Evolutionary conservation across 2,888 invertebrate species (phyloP).

Genomic region (Zygothrica quintamaculata): DNA sequence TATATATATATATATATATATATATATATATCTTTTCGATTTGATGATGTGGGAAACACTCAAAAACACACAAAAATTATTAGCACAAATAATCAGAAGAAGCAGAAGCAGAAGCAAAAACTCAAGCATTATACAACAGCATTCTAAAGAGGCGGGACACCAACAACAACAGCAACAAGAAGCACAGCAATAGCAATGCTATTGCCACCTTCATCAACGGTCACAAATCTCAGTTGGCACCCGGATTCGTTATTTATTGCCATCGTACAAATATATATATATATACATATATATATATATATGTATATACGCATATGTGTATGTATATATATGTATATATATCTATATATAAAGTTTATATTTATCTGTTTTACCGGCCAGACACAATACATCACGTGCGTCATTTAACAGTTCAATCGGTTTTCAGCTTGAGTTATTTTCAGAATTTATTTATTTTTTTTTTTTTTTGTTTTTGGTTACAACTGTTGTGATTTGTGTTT

Average conservation of each 20-base stretch:
- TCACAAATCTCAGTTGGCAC: slow-evolving; percentile 55
- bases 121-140: slow-evolving; percentile 1
- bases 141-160: too few relatives aligned
- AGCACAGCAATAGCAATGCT: too few relatives aligned
- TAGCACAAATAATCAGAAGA: slow-evolving; percentile 64
- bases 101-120: slow-evolving; percentile 55
- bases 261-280: too few relatives aligned
- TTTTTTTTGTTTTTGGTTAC: too few relatives aligned
- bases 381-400: slow-evolving; percentile 76
- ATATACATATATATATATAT: too few relatives aligned
- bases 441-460: too few relatives aligned
- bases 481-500: background rate
- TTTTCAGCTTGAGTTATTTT: slow-evolving; percentile 17
- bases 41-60: slow-evolving; percentile 74
- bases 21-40: too few relatives aligned
- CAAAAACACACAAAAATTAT: slow-evolving; percentile 71
- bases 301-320: too few relatives aligned
- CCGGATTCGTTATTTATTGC: slow-evolving; percentile 78
- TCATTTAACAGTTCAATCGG: slow-evolving; percentile 77
- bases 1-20: slow-evolving; percentile 17
- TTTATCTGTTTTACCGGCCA: slow-evolving; percentile 43
- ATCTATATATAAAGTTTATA: slow-evolving; percentile 28
- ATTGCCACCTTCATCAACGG: background rate
- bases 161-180: background rate
- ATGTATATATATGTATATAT: too few relatives aligned